Evolutionary conservation across 2,797 vertebrate species (phyloP), one percentile per base, ranked within the genome.

Genomic region (Eremophila alpestris): DNA sequence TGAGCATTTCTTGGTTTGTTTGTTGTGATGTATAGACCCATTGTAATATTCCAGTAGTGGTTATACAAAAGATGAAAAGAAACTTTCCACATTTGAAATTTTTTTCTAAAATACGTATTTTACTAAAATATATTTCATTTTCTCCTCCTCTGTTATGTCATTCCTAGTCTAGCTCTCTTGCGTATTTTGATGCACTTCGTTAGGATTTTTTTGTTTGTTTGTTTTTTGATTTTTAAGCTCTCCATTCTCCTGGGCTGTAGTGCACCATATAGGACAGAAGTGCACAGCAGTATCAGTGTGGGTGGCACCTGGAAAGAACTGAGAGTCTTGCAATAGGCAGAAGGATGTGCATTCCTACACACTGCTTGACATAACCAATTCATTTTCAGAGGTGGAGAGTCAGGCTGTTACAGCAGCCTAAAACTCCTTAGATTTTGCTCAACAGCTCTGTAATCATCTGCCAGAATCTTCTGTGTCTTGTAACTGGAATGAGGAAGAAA

Each of bases 1-100:
- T 99, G 98, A 94, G 99, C 98, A 54, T 10, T 26, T 69, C 67
- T 58, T 22, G 9, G 56, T 90, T 54, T 78, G 41, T 64, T 83
- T 49, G 8, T 88, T 85, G 29, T 32, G 65, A 52, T 3, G 1
- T 45, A 19, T 3, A 60, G 29, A 41, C 34, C 10, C 17, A 11
- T 7, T 49, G 9, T 87, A 81, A 82, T 78, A 69, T 78, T 86
- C 24, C n/a, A 62, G 36, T 34, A 83, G 23, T 19, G 22, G 10
- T 81, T 86, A 58, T 29, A 41, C 52, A 46, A 49, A 79, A 38
- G 12, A 62, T 43, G 29, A 71, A 83, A 65, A 86, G 16, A 88
- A 74, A 27, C 30, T 68, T 65, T 62, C 11, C n/a, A 11, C 26
- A 11, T 56, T 56, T 80, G 16, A 88, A 91, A 85, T 75, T 64